phyloP scores from a whole-genome alignment of 2,113 vertebrate species.

The Notarius quadriscutis region DNA sequence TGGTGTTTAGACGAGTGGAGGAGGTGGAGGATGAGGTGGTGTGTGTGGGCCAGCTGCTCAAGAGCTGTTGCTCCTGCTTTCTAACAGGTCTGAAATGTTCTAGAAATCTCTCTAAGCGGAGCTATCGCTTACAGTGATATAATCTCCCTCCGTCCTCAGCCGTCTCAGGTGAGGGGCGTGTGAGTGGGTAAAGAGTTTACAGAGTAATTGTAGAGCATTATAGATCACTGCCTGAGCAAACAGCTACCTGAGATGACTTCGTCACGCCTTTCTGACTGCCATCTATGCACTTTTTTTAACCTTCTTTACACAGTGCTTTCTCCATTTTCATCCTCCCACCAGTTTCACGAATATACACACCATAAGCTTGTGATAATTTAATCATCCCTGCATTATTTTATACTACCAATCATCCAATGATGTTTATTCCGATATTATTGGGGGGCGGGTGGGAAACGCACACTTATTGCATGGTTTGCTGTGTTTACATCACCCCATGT shows the following conservation, averaged over 20 bases:
- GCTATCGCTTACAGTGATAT: conserved; percentile 28
- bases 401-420: too few relatives aligned
- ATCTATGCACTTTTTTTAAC: not conserved
- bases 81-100: not conserved
- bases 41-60: not conserved
- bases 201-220: conserved; percentile 34
- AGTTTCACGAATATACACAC: not conserved
- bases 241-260: conserved; percentile 27
- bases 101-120: conserved; percentile 15
- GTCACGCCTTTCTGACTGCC: not conserved
- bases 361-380: not conserved
- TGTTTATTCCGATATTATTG: not conserved
- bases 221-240: conserved; percentile 37
- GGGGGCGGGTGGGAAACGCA: too few relatives aligned
- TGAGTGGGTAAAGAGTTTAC: conserved; percentile 32
- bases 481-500: too few relatives aligned
- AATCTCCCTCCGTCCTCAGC: conserved; percentile 19
- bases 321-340: not conserved
- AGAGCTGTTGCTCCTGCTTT: not conserved
- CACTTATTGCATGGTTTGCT: too few relatives aligned
- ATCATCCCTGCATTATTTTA: not conserved
- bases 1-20: not conserved
- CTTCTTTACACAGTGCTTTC: not conserved
- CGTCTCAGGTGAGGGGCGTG: not conserved
- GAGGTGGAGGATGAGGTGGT: not conserved